These are phyloP conservation scores for Coryphaenoides rupestris DNA, from an alignment of 2,113 vertebrate genomes.

Conservation along the genomic window DNA sequence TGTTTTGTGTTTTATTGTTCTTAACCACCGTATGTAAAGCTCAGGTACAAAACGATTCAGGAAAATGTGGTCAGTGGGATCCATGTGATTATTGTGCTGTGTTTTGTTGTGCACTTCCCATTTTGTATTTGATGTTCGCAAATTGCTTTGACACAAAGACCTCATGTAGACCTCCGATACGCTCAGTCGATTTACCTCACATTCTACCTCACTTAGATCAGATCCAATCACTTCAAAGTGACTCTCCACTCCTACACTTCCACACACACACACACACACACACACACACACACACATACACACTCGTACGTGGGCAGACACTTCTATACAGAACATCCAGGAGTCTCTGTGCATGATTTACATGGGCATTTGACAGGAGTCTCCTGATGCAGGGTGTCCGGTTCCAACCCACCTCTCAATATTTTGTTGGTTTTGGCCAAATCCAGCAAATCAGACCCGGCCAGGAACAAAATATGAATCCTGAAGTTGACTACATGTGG, in stretches of 20 bases:
- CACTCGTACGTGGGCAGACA: conserved; percentile 20
- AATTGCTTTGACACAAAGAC: conserved; percentile 66
- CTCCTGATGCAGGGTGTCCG: too few species aligned
- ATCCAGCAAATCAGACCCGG: too few species aligned
- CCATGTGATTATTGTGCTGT: conserved; percentile 64
- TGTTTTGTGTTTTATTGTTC: conserved; percentile 39
- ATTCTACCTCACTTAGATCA: conserved; percentile 64
- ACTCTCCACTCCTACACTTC: too few species aligned
- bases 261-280: too few species aligned
- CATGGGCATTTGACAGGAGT: not conserved
- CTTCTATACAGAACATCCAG: conserved; percentile 20
- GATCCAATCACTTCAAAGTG: too few species aligned
- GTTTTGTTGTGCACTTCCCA: conserved; percentile 64
- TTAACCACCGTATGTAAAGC: conserved; percentile 60
- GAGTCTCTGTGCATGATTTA: conserved; percentile 16
- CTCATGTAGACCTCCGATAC: conserved; percentile 66
- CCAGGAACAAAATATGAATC: too few species aligned
- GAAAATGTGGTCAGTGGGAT: conserved; percentile 60
- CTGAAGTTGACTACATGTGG: too few species aligned
- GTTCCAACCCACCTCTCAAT: too few species aligned
- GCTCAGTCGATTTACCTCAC: conserved; percentile 41
- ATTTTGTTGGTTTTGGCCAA: too few species aligned
- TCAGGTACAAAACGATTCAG: conserved; percentile 72
- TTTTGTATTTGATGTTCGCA: conserved; percentile 66
- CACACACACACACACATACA: conserved; percentile 30